Evolutionary conservation across 2,888 invertebrate species (phyloP), one percentile per base, ranked within the genome.

Genomic region (Pyralis farinalis): DNA sequence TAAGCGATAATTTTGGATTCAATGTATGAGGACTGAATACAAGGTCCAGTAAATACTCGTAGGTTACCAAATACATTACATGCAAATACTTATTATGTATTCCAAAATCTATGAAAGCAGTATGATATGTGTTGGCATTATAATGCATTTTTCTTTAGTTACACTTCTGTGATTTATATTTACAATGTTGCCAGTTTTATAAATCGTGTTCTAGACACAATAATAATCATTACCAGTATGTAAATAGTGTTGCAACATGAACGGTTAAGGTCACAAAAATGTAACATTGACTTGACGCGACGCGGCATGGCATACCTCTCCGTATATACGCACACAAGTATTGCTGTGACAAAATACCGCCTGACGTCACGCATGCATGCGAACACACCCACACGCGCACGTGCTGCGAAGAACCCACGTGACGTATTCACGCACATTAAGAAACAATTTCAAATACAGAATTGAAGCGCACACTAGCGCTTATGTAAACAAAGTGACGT

Each of bases 231-330:
- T n/a, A n/a, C n/a, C n/a, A n/a, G n/a, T 66, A 73, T 60, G 57
- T 61, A 65, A 77, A 81, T 8, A 69, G 69, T 58, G 63, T 75
- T 72, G 69, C 63, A 52, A 64, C 71, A 75, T 68, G 68, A 71
- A 32, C 80, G 86, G 87, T 86, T 84, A 87, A 87, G 87, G 87
- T 87, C 87, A 87, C 81, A 84, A 86, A 86, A 87, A 84, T 86
- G 81, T 86, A 85, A 79, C 85, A 81, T 83, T 81, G 84, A 71
- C 71, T 70, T 71, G 78, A 75, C 72, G 71, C 67, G 65, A 58
- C 67, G 46, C 46, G 47, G n/a, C 49, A 49, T 68, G 52, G 69
- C 65, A 75, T n/a, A 39, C 21, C 32, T 75, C 75, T 53, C 47
- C 9, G 41, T 42, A n/a, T n/a, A n/a, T 51, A 41, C 47, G 63